Base-by-base conservation (phyloP, 1,140 invertebrate species). In the Belonocnema kinseyi region DNA sequence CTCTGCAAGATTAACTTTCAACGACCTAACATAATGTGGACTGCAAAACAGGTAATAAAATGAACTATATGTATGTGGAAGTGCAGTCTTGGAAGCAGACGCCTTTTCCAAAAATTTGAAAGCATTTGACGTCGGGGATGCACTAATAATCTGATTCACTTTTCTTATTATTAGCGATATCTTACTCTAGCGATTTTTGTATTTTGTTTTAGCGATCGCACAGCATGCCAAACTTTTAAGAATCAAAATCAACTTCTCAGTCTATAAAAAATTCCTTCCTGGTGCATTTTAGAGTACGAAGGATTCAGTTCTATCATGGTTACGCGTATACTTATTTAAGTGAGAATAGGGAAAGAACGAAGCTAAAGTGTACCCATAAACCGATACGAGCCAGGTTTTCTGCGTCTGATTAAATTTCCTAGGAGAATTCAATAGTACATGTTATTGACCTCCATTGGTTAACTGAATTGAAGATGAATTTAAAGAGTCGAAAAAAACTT, bases 221-320 rank as follows among this genome's bases (percentile, higher is more conserved):
- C 61, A 33, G 33, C 40, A 66, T 66, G 40, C 61, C 46, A 66
- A 66, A 46, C 21, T 56, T 21, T 4, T 12, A 56, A 19, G 54
- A 56, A 56, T 56, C 16, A 26, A 12, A 40, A 74, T 40, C 52
- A 74, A n/a, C 72, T 54, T 74, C 54, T 54, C 50, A 74, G 52
- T 53, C 52, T 53, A 53, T 26, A 33, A 53, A 53, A 53, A 51
- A 74, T 54, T 19, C 52, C 72, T 40, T 74, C 19, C 13, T 50
- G 11, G 71, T 56, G 40, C 61, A 66, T 33, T 66, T 46, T 13
- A 46, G 40, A 46, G 61, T 26, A 66, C 61, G 61, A 46, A 74
- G 26, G 71, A 14, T 21, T 50, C n/a, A 33, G 50, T 54, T 51
- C 53, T 79, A 72, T 75, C 26, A 66, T 26, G 21, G 51, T 73